Evolutionary conservation across 2,113 vertebrate species (phyloP), one percentile per base, ranked within the genome.

Genomic region (Xenus cinereus): DNA sequence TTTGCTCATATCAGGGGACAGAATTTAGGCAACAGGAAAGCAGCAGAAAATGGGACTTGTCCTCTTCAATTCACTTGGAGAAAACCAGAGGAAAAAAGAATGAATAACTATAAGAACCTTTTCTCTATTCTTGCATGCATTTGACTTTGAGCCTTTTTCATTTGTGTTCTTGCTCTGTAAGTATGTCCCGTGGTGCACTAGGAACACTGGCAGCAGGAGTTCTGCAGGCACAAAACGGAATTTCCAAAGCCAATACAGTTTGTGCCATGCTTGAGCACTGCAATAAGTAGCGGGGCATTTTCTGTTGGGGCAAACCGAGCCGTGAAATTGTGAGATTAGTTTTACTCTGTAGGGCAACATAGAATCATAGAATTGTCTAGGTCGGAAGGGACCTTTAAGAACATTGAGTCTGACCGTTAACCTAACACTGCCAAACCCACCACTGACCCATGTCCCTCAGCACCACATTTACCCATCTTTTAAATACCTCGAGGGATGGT

Each of bases 101-200:
- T 3, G 4, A 75, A 5, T 37, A 63, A n/a, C 18, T 48, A 2
- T n/a, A 37, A 54, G 53, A 73, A 45, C 7, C 7, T 37, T 66
- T 72, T 63, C 9, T 86, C 14, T 73, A 0, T 57, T 68, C 27
- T 71, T 54, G 23, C 19, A 27, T n/a, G 26, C 33, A 3, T 68
- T 30, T 50, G n/a, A 60, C 28, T 35, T 26, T 14, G 20, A 48
- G n/a, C 33, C 30, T 69, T 76, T 74, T 75, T 12, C 22, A 18
- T 53, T 30, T 48, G 19, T 64, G n/a, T 43, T 66, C 15, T 37
- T 66, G 39, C 10, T 6, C 9, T 60, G 30, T 7, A 16, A 4
- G 3, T 35, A 6, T 3, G 2, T 57, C 43, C 15, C 3, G 0
- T 21, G 30, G 14, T 12, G 28, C 20, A 4, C 16, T 37, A 14